These are phyloP conservation scores for Pseudopipra pipra DNA, from an alignment of 2,113 vertebrate species.

Conservation along the genomic window DNA sequence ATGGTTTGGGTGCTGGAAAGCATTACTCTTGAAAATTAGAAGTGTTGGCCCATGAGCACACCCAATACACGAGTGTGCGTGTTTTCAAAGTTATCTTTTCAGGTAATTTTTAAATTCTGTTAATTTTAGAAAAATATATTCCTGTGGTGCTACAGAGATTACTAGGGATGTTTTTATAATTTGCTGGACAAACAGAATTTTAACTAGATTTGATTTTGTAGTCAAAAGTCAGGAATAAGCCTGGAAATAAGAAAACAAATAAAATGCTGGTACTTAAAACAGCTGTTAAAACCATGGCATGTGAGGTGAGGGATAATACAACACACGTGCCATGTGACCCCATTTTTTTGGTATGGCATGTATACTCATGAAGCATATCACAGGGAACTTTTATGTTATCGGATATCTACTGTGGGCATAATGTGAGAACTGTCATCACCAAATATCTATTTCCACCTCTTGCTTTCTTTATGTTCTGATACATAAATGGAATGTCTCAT, in stretches of 20 bases:
- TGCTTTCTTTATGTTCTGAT: background rate
- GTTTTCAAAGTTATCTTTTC: background rate
- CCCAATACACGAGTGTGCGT: background rate
- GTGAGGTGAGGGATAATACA: background rate
- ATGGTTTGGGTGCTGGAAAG: background rate
- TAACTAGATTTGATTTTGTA: background rate
- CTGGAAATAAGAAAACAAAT: background rate
- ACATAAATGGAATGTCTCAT: background rate
- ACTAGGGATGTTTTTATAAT: background rate
- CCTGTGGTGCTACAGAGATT: background rate
- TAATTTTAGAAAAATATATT: background rate
- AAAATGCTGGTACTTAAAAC: background rate
- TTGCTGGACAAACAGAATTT: background rate
- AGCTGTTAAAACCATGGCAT: background rate
- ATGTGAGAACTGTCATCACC: background rate
- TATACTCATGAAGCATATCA: background rate
- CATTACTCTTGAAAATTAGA: background rate
- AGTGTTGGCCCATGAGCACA: background rate
- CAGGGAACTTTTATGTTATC: background rate
- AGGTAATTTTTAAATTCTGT: background rate
- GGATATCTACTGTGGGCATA: background rate
- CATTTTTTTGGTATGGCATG: background rate
- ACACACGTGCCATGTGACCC: background rate
- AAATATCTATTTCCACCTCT: background rate
- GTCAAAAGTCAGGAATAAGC: background rate